Conservation (phyloP, 2,888 invertebrate species). For the Eilema griseolum region DNA sequence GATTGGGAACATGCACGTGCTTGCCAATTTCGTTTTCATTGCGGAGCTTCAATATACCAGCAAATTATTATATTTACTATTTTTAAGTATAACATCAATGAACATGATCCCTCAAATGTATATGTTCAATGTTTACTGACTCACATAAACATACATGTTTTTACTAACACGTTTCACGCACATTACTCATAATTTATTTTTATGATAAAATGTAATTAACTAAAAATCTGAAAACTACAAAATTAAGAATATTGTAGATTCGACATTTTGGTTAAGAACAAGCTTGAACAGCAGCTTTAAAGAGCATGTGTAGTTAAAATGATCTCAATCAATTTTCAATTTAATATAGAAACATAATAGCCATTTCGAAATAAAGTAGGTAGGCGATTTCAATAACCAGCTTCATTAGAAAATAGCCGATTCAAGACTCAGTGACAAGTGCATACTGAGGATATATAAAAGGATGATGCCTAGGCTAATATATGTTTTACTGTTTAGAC, state of each 20-base stretch:
- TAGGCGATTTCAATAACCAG: slow-evolving; percentile 50
- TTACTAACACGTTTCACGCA: slow-evolving; percentile 59
- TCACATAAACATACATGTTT: slow-evolving; percentile 52
- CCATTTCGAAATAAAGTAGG: slow-evolving; percentile 45
- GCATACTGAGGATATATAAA: slow-evolving; percentile 48
- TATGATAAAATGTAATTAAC: slow-evolving; percentile 11
- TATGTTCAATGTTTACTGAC: slow-evolving; percentile 54
- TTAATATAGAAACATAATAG: slow-evolving; percentile 38
- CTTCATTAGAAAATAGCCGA: slow-evolving; percentile 53
- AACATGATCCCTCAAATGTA: slow-evolving; percentile 46
- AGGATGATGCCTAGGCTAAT: slow-evolving; percentile 34
- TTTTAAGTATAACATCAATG: slow-evolving; percentile 52
- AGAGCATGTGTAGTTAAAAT: slow-evolving; percentile 69
- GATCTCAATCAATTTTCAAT: slow-evolving; percentile 32
- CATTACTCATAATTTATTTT: slow-evolving; percentile 42
- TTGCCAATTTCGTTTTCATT: slow-evolving; percentile 64
- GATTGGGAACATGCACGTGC: slow-evolving; percentile 68
- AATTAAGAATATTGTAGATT: slow-evolving; percentile 35
- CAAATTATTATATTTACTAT: slow-evolving; percentile 57
- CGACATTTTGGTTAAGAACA: slow-evolving; percentile 42
- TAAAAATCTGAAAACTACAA: slow-evolving; percentile 21
- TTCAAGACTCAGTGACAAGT: slow-evolving; percentile 50
- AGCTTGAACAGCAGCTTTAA: slow-evolving; percentile 69
- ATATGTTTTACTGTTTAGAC: slow-evolving; percentile 89
- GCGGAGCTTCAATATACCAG: slow-evolving; percentile 63